phyloP scores from a whole-genome alignment of 2,797 vertebrate genomes.

The Peromyscus nudipes region DNA sequence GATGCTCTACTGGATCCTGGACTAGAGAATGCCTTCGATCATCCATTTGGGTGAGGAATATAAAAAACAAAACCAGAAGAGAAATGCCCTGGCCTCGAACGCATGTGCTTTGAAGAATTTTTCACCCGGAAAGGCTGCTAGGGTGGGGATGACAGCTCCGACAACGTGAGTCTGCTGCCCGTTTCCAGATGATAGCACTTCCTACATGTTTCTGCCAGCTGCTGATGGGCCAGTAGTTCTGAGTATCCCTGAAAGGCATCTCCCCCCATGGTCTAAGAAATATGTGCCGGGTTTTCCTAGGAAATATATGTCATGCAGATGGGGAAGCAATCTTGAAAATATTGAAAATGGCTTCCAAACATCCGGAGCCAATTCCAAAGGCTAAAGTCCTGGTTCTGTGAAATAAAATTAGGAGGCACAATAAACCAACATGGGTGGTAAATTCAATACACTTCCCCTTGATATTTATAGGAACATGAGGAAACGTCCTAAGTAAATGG shows the following conservation, averaged over 20 bases:
- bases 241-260: conserved; percentile 69
- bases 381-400: conserved; percentile 44
- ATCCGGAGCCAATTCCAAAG: conserved; percentile 61
- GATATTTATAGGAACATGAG: conserved; percentile 39
- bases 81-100: conserved; percentile 29
- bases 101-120: conserved; percentile 73
- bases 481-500: conserved; percentile 21
- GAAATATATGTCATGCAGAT: conserved; percentile 73
- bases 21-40: background rate
- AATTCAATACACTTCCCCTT: conserved; percentile 44
- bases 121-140: conserved; percentile 72
- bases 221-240: conserved; percentile 64
- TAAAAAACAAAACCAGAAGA: background rate
- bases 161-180: background rate
- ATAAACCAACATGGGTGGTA: conserved; percentile 37
- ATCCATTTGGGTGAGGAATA: background rate
- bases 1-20: background rate
- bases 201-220: conserved; percentile 73
- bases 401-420: conserved; percentile 52
- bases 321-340: conserved; percentile 63
- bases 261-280: conserved; percentile 56
- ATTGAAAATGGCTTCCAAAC: conserved; percentile 64
- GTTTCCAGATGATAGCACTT: conserved; percentile 65
- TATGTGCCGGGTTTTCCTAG: conserved; percentile 50
- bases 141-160: conserved; percentile 53